Evolutionary conservation across 2,797 vertebrate species (phyloP), one percentile per base, ranked within the genome.

Genomic region (Lagorchestes hirsutus): DNA sequence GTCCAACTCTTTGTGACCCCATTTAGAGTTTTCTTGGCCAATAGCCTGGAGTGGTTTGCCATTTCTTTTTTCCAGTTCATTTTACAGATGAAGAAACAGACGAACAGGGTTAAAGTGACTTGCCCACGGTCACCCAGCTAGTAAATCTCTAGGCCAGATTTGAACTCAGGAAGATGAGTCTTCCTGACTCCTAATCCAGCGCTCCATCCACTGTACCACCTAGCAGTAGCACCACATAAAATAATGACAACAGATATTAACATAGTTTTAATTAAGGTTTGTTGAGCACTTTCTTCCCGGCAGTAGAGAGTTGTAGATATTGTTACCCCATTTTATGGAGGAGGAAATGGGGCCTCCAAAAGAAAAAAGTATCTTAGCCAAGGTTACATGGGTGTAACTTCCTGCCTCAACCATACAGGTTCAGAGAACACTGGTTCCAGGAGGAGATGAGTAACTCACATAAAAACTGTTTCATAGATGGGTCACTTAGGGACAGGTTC

Each of bases 281-380:
- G 34, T 34, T 5, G 31, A 14, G 29, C 12, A 31, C 59, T 62
- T 62, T 62, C 59, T 31, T 62, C 13, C 31, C 12, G 16, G 0
- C 50, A 34, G 4, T 0, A 50, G 56, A 9, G 0, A 0, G 34
- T 4, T 40, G 31, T 57, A n/a, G n/a, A 46, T 34, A 14, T 4
- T 56, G 11, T 3, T 4, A n/a, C 46, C 46, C 54, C 5, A 18
- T 24, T 94, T 59, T 28, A 31, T 8, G 22, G 14, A 14, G 28
- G 16, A 27, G 3, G 54, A 58, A 59, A 59, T 59, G 58, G 29
- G 31, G 29, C 29, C 29, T 31, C 58, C 58, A 59, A 29, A 29
- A 62, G 59, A 62, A 5, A 13, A 34, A 34, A 34, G 59, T 34
- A 5, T 67, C 59, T 67, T 5, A 16, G 59, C 31, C 59, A 34